phyloP scores from a whole-genome alignment of 2,113 vertebrate species.

The Scalopus aquaticus region DNA sequence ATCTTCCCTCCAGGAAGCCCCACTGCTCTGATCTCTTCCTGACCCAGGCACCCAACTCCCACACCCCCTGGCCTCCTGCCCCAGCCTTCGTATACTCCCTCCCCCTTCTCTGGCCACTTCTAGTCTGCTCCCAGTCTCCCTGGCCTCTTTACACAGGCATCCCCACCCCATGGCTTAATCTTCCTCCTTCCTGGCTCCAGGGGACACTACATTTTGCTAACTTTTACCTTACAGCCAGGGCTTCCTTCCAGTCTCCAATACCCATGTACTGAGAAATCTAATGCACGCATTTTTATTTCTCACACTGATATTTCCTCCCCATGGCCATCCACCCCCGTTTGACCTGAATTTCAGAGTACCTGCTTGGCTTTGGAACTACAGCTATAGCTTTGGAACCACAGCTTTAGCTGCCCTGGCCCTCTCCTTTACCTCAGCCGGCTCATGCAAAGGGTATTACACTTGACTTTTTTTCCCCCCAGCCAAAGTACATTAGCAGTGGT shows the following conservation, averaged over 20 bases:
- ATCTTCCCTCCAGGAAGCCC: too few relatives aligned
- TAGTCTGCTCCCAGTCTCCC: not conserved
- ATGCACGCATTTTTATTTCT: constrained; percentile 42
- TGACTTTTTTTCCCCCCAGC: not conserved
- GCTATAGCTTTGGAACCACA: not conserved
- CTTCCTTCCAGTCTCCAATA: constrained; percentile 2
- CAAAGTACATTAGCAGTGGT: not conserved
- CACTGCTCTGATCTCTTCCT: not conserved
- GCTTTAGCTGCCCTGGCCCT: not conserved
- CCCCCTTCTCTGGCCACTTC: not conserved
- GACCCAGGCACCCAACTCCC: not conserved
- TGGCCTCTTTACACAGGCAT: not conserved
- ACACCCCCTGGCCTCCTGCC: not conserved
- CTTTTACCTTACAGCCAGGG: not conserved
- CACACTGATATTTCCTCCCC: not conserved
- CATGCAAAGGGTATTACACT: not conserved
- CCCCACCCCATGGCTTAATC: not conserved
- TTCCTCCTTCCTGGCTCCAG: not conserved
- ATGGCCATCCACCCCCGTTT: not conserved
- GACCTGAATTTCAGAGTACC: constrained; percentile 54
- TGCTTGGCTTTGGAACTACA: not conserved
- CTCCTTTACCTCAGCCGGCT: not conserved
- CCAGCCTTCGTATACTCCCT: not conserved
- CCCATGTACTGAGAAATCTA: not conserved
- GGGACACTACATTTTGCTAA: not conserved